Evolutionary conservation across 2,113 vertebrate species (phyloP).

Genomic region (Serranochromis macrocephalus): DNA sequence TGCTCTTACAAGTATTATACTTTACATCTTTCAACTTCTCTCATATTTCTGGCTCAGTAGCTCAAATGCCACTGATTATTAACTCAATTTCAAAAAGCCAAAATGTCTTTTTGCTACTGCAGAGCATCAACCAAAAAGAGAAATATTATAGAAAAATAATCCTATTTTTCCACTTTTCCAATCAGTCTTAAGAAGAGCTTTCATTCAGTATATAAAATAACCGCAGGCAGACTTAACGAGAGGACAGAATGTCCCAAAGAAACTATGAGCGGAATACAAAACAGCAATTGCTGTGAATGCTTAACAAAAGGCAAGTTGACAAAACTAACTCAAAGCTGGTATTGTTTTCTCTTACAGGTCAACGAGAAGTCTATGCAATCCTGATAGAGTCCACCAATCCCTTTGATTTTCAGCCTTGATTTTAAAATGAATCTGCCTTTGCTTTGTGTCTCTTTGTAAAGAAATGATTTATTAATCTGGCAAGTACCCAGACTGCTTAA

Average conservation of each 20-base stretch:
- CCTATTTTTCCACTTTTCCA: neutral
- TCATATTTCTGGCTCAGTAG: neutral
- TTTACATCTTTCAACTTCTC: neutral
- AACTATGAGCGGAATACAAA: neutral
- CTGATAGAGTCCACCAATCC: neutral
- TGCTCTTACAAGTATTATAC: neutral
- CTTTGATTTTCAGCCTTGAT: neutral
- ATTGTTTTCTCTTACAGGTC: neutral
- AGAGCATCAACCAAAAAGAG: neutral
- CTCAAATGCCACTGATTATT: neutral
- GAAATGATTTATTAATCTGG: constrained; percentile 8
- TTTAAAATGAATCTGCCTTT: constrained; percentile 1
- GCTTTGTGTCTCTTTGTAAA: constrained; percentile 10
- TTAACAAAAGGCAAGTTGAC: neutral
- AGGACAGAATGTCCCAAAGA: neutral
- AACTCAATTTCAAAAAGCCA: neutral
- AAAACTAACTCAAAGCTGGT: neutral
- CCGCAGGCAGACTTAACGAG: neutral
- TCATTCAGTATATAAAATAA: neutral
- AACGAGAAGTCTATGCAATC: neutral
- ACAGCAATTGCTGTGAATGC: neutral
- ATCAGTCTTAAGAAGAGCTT: neutral
- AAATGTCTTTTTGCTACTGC: neutral
- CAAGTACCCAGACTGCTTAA: neutral
- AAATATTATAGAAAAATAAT: neutral